A percentile compares a stretch with the other conserved stretches of the same genome.
Conservation (phyloP, 2,797 vertebrate species). For the Schizopygopsis malacanthus region DNA sequence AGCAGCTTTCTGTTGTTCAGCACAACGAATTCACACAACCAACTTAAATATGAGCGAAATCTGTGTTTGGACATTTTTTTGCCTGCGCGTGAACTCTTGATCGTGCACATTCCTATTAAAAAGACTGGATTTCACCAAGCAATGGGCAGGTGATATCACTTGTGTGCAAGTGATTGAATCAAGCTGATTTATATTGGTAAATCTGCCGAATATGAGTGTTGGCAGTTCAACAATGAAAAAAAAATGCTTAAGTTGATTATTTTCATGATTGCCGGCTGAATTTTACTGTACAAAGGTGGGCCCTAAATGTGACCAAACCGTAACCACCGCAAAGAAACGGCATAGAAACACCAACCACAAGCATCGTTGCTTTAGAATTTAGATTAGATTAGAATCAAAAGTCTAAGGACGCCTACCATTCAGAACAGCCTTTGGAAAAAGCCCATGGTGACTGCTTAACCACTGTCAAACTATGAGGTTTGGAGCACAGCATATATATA, state of each 20-base stretch:
- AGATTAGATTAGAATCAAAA: background rate
- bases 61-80: background rate
- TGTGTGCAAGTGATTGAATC: too few relatives aligned
- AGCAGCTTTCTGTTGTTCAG: background rate
- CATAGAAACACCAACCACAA: background rate
- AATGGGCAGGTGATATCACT: too few relatives aligned
- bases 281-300: background rate
- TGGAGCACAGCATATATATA: constrained; percentile 3
- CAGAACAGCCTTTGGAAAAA: background rate
- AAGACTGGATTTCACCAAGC: background rate
- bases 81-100: too few relatives aligned
- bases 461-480: constrained; percentile 1
- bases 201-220: background rate
- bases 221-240: background rate
- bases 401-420: background rate
- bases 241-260: background rate
- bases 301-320: background rate
- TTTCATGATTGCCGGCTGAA: background rate
- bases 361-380: background rate
- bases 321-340: background rate
- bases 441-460: background rate
- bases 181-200: background rate
- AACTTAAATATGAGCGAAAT: background rate
- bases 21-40: background rate
- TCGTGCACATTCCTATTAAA: background rate